A percentile compares a stretch with the other conserved stretches of the same genome.
phyloP scores from a whole-genome alignment of 1,140 invertebrate species.

The Rhyacophila brunnea region DNA sequence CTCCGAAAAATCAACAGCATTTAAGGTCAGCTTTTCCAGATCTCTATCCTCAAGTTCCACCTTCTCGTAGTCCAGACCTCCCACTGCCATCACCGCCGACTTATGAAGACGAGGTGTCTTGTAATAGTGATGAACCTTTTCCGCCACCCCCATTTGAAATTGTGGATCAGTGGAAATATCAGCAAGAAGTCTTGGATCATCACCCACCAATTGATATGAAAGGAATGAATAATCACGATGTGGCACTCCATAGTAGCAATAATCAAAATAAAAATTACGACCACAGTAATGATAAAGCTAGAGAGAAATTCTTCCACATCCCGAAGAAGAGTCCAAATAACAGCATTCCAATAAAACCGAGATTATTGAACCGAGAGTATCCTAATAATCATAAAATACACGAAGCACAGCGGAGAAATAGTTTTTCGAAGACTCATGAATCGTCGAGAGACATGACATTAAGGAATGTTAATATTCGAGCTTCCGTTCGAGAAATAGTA shows the following conservation, averaged over 20 bases:
- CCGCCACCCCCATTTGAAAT: constrained; percentile 62
- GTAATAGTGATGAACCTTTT: constrained; percentile 67
- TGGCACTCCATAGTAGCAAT: too few species aligned
- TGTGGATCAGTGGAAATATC: constrained; percentile 20
- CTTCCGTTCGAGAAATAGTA: constrained; percentile 11
- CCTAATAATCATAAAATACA: constrained; percentile 8
- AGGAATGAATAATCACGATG: neutral
- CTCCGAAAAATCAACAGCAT: constrained; percentile 69
- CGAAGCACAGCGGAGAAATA: constrained; percentile 12
- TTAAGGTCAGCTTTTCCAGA: constrained; percentile 55
- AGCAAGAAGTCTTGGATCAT: constrained; percentile 14
- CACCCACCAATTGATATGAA: constrained; percentile 11
- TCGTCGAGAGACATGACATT: constrained; percentile 8
- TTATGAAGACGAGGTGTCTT: constrained; percentile 59
- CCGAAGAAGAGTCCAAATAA: neutral
- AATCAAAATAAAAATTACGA: too few species aligned
- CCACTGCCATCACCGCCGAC: constrained; percentile 62
- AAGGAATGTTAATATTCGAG: constrained; percentile 3
- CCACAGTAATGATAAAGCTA: too few species aligned
- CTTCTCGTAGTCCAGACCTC: constrained; percentile 67
- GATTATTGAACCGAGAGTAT: constrained; percentile 16
- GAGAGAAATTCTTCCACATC: neutral
- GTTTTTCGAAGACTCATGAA: constrained; percentile 19
- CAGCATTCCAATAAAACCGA: constrained; percentile 3
- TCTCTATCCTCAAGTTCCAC: constrained; percentile 46